Evolutionary conservation across 2,797 vertebrate genomes (phyloP).

Genomic region (Notolepis coatsorum): DNA sequence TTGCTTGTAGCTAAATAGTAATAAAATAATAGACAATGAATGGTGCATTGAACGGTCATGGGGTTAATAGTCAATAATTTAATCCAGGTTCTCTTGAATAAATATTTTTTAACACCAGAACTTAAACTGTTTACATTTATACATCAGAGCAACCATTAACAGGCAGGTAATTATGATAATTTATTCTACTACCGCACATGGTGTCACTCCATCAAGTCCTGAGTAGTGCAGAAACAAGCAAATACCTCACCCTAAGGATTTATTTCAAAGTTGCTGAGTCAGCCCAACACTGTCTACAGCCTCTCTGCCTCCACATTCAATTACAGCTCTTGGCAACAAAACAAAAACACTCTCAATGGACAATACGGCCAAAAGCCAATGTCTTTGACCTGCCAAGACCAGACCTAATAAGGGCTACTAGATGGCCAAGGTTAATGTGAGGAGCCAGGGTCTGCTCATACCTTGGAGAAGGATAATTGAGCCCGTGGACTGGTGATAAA

Average conservation of each 20-base stretch:
- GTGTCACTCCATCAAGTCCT: background rate
- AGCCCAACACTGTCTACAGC: background rate
- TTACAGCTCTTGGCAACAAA: constrained; percentile 39
- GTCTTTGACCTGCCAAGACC: constrained; percentile 58
- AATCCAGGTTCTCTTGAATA: too few species aligned
- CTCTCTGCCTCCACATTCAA: constrained; percentile 36
- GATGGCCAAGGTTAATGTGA: constrained; percentile 62
- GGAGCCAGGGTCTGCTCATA: constrained; percentile 44
- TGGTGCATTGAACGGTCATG: background rate
- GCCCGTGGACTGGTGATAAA: constrained; percentile 50
- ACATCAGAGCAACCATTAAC: too few species aligned
- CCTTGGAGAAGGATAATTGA: constrained; percentile 57
- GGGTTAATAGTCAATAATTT: too few species aligned
- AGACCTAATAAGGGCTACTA: constrained; percentile 55
- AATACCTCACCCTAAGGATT: constrained; percentile 12
- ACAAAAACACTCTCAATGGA: constrained; percentile 23
- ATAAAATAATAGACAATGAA: background rate
- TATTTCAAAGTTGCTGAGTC: background rate
- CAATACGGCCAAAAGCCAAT: constrained; percentile 44
- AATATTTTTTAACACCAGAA: too few species aligned
- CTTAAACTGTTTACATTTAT: too few species aligned
- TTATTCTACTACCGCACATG: background rate
- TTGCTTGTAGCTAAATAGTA: background rate
- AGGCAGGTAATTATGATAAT: constrained; percentile 10
- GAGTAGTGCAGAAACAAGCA: constrained; percentile 4